phyloP scores from a whole-genome alignment of 2,888 invertebrate species.

The Matsumyia berberina region DNA sequence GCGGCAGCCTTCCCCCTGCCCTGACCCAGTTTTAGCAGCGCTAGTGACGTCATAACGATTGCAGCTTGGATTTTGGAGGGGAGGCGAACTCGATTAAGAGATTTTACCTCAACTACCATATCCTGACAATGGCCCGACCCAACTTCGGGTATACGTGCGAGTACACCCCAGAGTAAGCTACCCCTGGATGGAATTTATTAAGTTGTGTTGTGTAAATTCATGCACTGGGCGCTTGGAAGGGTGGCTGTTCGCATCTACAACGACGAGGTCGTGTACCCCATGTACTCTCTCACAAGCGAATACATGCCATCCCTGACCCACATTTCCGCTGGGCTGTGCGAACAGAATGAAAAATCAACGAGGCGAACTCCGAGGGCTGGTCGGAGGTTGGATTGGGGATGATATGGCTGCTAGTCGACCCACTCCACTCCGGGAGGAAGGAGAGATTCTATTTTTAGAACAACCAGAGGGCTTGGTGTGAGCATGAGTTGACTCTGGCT shows the following conservation, averaged over 20 bases:
- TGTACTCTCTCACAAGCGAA: slow-evolving; percentile 32
- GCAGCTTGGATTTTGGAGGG: slow-evolving; percentile 32
- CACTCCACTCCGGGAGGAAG: not conserved
- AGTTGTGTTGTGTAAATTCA: slow-evolving; percentile 42
- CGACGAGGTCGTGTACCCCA: slow-evolving; percentile 66
- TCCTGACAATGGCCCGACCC: too few species aligned
- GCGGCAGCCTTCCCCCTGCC: slow-evolving; percentile 10
- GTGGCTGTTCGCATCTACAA: slow-evolving; percentile 24
- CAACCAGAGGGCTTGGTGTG: not conserved
- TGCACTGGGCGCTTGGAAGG: slow-evolving; percentile 3
- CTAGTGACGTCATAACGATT: slow-evolving; percentile 68
- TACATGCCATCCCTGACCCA: slow-evolving; percentile 74
- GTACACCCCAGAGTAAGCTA: slow-evolving; percentile 7
- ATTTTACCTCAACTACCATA: slow-evolving; percentile 34
- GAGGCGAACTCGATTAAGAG: slow-evolving; percentile 36
- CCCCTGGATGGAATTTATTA: slow-evolving; percentile 50
- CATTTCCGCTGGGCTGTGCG: slow-evolving; percentile 43
- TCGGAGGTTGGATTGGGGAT: slow-evolving; percentile 30
- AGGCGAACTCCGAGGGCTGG: slow-evolving; percentile 35
- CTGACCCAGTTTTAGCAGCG: slow-evolving; percentile 60
- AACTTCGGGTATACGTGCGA: too few species aligned
- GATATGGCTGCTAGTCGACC: slow-evolving; percentile 7
- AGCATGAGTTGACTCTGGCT: not conserved
- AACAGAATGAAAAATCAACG: slow-evolving; percentile 26
- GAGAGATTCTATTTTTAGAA: slow-evolving; percentile 50